phyloP scores from a whole-genome alignment of 2,797 vertebrate genomes.

The Octomys mimax region DNA sequence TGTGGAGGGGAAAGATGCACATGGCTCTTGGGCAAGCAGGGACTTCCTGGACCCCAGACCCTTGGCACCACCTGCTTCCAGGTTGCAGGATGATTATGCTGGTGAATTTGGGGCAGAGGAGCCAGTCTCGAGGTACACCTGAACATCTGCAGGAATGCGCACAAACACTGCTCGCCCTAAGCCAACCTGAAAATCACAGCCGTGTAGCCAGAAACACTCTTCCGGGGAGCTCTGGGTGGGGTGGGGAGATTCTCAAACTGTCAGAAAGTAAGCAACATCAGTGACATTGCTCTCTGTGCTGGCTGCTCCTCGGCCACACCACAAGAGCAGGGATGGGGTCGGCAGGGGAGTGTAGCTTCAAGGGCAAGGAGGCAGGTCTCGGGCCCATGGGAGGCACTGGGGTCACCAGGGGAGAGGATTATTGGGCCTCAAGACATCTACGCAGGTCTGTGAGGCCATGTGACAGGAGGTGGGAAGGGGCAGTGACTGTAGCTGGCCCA shows the following conservation, averaged over 20 bases:
- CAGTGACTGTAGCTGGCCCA: not conserved
- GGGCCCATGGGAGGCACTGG: not conserved
- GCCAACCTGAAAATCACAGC: not conserved
- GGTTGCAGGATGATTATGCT: not conserved
- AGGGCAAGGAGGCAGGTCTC: not conserved
- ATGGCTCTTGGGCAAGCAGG: rapidly evolving
- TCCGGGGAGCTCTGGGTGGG: not conserved
- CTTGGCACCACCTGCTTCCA: not conserved
- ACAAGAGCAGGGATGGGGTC: not conserved
- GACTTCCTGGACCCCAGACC: not conserved
- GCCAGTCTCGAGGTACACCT: not conserved
- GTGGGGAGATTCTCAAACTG: too few relatives aligned
- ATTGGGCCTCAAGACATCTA: not conserved
- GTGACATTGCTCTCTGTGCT: not conserved
- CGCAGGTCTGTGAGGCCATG: not conserved
- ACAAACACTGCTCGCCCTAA: not conserved
- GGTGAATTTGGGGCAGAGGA: not conserved
- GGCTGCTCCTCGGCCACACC: too few relatives aligned
- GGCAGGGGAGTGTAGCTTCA: not conserved
- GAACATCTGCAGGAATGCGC: not conserved
- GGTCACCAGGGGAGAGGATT: too few relatives aligned
- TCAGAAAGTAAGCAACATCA: not conserved
- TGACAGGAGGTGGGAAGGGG: not conserved
- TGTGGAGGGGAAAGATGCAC: not conserved
- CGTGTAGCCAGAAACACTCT: not conserved